Evolutionary conservation across 2,797 vertebrate species (phyloP), one percentile per base, ranked within the genome.

Genomic region (Anableps anableps): DNA sequence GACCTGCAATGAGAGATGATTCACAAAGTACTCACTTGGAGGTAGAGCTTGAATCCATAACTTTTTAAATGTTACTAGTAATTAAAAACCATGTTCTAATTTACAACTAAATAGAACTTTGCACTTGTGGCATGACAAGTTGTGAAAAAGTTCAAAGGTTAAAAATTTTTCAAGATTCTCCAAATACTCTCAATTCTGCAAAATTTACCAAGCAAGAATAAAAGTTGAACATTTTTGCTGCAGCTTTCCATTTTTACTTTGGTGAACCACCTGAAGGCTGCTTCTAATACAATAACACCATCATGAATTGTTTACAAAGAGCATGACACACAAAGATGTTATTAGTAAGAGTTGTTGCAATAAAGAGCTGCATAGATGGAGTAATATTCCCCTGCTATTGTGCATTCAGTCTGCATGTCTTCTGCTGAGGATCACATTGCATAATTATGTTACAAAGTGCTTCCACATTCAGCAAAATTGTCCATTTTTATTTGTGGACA

Each of bases 401-500:
- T 5, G 21, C 11, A 10, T 38, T 41, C 19, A 43, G 29, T 43
- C 41, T 19, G 5, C 29, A 13, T 45, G 11, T 16, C 31, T 87
- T 8, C 72, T 71, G 74, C 51, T 62, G 43, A 77, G 72, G 47
- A 70, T 74, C 5, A 79, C 2, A 38, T 90, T 92, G 86, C 80
- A 88, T 82, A 85, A 89, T 88, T 76, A 80, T 21, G 73, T 91
- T 86, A 82, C 86, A 85, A 88, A 90, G 66, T 60, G 10, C 74
- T 81, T 74, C 50, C 72, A 83, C 82, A 80, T 79, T 79, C 38
- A 26, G 74, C 81, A 31, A 88, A 85, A 85, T 85, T 53, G 82
- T 83, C 82, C 53, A 58, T 84, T 82, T 89, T 77, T 93, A 92
- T 93, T 94, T 94, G 93, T 91, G 83, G 60, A 90, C 0, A 86